Evolutionary conservation across 2,113 vertebrate species (phyloP), one percentile per base, ranked within the genome.

Genomic region (Rhinoderma darwinii): DNA sequence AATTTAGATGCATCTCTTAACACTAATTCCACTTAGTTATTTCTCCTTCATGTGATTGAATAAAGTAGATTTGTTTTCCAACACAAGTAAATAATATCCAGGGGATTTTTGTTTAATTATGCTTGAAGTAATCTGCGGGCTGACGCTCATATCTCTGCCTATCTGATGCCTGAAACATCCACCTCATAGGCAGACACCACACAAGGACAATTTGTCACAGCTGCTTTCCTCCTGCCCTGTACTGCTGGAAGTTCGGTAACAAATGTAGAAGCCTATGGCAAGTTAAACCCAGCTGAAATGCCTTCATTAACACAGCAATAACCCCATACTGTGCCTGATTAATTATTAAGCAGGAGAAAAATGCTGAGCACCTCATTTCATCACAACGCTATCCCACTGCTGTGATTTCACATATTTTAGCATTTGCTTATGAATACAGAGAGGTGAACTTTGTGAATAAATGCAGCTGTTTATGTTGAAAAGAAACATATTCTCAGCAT

Each of bases 201-300:
- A 82, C 8, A 80, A 51, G 17, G 76, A 72, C 12, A 63, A 41
- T 17, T 77, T 41, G 10, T 61, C 70, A 27, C 0, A 66, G 85
- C 79, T 30, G 59, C n/a, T 30, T 85, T 88, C 82, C 50, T 17
- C 51, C 15, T 86, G 75, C 37, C 82, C 74, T 25, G 68, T 39
- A 86, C 88, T 90, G 72, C 51, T 88, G 50, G 50, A 89, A 30
- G 4, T 25, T 41, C 73, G 87, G 72, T 44, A 82, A 77, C 80
- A 88, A 89, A 72, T 25, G 73, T 79, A 73, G 68, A 59, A 87
- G 82, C 75, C 74, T 84, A 83, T 63, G 54, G 63, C 83, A 90
- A 90, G 14, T 56, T 88, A 54, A 44, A 37, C 10, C 32, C 32
- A 3, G 27, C 35, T 15, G 74, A 88, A 75, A 61, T 56, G 20